Conservation (phyloP, 35 echinoderm and acorn worm species). For the Patiria miniata region DNA sequence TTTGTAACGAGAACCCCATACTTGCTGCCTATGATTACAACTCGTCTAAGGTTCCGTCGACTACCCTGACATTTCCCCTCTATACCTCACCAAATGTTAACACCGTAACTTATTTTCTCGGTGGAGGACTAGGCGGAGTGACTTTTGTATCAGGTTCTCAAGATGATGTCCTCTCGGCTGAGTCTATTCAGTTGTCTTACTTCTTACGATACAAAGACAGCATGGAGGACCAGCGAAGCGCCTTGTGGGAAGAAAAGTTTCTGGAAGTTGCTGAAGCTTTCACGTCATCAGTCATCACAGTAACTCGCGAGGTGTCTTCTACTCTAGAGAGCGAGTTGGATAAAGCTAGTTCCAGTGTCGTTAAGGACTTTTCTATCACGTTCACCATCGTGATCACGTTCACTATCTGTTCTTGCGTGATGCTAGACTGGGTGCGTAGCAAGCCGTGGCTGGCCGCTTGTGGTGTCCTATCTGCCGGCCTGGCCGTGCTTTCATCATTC, state of each 20-base stretch:
- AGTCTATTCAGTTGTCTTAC: constrained; percentile 3
- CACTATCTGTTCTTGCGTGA: constrained; percentile 49
- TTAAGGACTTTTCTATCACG: constrained; percentile 36
- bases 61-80: not conserved
- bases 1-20: not conserved
- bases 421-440: constrained; percentile 59
- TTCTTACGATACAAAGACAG: constrained; percentile 8
- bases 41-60: not conserved
- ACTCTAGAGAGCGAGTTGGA: constrained; percentile 38
- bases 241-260: constrained; percentile 68
- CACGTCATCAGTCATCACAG: not conserved
- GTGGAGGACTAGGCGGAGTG: constrained; percentile 15
- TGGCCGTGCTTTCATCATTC: constrained; percentile 55
- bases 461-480: constrained; percentile 52
- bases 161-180: not conserved
- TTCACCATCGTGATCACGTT: constrained; percentile 47
- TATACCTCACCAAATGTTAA: not conserved
- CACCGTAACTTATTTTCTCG: not conserved
- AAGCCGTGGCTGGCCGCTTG: constrained; percentile 53
- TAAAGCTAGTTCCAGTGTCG: not conserved
- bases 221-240: constrained; percentile 11
- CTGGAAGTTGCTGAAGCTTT: constrained; percentile 5
- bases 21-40: not conserved
- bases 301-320: constrained; percentile 29
- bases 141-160: not conserved